These are phyloP conservation scores for Psittacula echo DNA, from an alignment of 2,797 vertebrate genomes.

Conservation along the genomic window DNA sequence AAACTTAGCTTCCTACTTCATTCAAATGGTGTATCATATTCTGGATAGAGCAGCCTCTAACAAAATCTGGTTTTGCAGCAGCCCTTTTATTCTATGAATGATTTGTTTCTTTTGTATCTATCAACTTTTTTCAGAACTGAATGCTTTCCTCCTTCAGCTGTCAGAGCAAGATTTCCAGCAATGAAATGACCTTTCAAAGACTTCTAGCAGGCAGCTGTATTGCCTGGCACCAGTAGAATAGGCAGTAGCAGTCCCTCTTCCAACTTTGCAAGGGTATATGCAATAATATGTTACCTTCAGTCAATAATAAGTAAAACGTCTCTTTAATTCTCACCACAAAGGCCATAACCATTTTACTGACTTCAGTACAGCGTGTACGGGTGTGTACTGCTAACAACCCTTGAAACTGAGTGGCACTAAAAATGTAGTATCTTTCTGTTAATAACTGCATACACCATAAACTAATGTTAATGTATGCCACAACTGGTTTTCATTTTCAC, in stretches of 20 bases:
- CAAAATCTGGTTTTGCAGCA: not conserved
- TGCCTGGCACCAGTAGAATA: slow-evolving; percentile 51
- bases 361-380: not conserved
- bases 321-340: slow-evolving; percentile 37
- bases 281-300: slow-evolving; percentile 10
- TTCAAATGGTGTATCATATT: not conserved
- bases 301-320: slow-evolving; percentile 22
- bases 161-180: slow-evolving; percentile 56
- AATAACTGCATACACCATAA: slow-evolving; percentile 24
- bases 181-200: slow-evolving; percentile 60
- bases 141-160: slow-evolving; percentile 53
- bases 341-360: slow-evolving; percentile 46
- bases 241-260: slow-evolving; percentile 49
- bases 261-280: slow-evolving; percentile 51
- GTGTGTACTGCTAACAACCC: slow-evolving; percentile 33
- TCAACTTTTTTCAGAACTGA: slow-evolving; percentile 62
- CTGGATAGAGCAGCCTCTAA: not conserved
- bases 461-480: not conserved
- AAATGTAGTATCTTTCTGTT: not conserved
- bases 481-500: not conserved
- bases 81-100: not conserved
- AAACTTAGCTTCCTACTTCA: not conserved
- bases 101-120: slow-evolving; percentile 60
- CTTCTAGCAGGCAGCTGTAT: slow-evolving; percentile 51
- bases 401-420: not conserved